A percentile compares a stretch with the other conserved stretches of the same genome.
These are phyloP conservation scores for Cottoperca gobio DNA, from an alignment of 2,797 vertebrate genomes.

Conservation along the genomic window DNA sequence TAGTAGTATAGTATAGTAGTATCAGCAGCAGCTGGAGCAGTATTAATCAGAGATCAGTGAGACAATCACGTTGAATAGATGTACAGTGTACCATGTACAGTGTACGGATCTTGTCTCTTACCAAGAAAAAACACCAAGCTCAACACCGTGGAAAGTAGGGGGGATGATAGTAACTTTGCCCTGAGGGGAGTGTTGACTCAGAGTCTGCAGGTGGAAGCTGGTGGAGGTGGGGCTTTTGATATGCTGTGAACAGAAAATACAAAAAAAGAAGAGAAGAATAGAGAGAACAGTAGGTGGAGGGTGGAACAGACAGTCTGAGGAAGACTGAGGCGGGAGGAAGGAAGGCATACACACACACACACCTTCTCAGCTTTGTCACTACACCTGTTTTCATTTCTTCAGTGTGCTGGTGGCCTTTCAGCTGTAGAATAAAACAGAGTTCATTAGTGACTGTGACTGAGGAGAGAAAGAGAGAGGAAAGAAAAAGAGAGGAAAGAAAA, in stretches of 20 bases:
- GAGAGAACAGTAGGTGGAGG: background rate
- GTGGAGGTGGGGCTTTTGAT: too few relatives aligned
- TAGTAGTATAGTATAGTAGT: background rate
- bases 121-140: slow-evolving; percentile 1
- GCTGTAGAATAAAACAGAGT: slow-evolving; percentile 32
- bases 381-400: slow-evolving; percentile 34
- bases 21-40: background rate
- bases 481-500: background rate
- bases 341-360: background rate
- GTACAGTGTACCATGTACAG: too few relatives aligned
- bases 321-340: background rate
- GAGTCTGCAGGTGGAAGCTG: background rate
- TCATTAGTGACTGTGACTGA: slow-evolving; percentile 33
- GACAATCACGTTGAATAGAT: background rate
- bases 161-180: background rate
- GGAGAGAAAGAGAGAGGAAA: background rate
- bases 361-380: slow-evolving; percentile 31
- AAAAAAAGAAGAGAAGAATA: background rate
- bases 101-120: background rate
- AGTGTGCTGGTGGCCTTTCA: slow-evolving; percentile 30
- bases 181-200: slow-evolving; percentile 1
- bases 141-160: background rate
- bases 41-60: background rate
- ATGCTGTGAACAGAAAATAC: background rate
- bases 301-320: background rate